A percentile compares a stretch with the other conserved stretches of the same genome.
Conservation (phyloP, 1,140 invertebrate genomes). For the Lepidurus couesii region DNA sequence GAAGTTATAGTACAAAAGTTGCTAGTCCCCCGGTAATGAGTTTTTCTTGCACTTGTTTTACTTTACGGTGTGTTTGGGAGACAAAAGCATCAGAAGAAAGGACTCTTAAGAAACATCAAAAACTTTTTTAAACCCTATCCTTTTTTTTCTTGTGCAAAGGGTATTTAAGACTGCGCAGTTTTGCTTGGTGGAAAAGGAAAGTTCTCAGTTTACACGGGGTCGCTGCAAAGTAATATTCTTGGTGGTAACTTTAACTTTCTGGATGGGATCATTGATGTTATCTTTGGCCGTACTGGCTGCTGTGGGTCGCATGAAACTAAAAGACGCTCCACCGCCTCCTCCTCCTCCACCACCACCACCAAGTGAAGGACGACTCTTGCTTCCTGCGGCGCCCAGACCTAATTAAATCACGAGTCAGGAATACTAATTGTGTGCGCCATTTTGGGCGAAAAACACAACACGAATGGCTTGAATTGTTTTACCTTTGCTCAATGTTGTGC, state of each 20-base stretch:
- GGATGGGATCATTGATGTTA: constrained; percentile 36
- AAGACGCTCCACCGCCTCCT: constrained; percentile 31
- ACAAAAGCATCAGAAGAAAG: no score
- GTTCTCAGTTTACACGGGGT: not conserved
- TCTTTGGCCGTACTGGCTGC: constrained; percentile 57
- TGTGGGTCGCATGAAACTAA: constrained; percentile 59
- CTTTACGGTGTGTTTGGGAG: not conserved
- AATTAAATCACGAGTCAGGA: constrained; percentile 5
- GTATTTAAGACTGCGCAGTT: no score
- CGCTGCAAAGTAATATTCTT: constrained; percentile 13
- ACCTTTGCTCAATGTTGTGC: constrained; percentile 32
- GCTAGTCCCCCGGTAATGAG: not conserved
- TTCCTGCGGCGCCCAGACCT: constrained; percentile 30
- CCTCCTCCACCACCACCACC: not conserved
- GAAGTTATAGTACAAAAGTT: not conserved
- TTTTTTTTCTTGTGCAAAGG: no score
- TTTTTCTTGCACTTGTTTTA: not conserved
- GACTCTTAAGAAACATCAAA: not conserved
- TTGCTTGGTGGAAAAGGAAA: no score
- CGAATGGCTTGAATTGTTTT: constrained; percentile 32
- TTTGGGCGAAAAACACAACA: constrained; percentile 18
- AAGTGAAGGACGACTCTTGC: constrained; percentile 19
- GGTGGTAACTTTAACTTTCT: constrained; percentile 11
- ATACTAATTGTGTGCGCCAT: not conserved
- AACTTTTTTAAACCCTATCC: not conserved